Base-by-base conservation (phyloP, 2,888 invertebrate species). In the Trissolcus brochymenae region DNA sequence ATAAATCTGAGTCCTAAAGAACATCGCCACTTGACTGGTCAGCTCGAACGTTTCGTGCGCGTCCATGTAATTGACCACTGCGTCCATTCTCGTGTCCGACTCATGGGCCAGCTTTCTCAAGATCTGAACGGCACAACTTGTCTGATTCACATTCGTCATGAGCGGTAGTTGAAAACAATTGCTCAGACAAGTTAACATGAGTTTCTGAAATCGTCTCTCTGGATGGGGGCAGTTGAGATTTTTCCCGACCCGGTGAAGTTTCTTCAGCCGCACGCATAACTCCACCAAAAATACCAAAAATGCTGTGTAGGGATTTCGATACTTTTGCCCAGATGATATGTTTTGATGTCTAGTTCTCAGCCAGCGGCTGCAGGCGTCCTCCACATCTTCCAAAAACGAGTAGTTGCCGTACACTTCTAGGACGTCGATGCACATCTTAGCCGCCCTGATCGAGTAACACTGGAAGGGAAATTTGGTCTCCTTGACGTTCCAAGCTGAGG, bases 391-490 rank as follows among this genome's bases (percentile, higher is more conserved):
- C 4, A 64, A 17, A 17, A 64, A 64, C 14, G 16, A 14, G 17
- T 50, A 60, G 14, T 50, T 50, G 16, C 16, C 25, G 21, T 49
- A 46, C 1, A 11, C 51, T 17, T 21, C 4, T 6, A 51, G 11
- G 1, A 51, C 11, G 17, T 51, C 51, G 25, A 64, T 64, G 17
- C 54, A 54, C 54, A 46, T 21, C 46, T 43, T 11, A 1, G 64
- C 64, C 13, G 64, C 64, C 14, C 54, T 43, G 2, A 64, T 55
- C 4, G 54, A 64, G 9, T 64, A 64, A 17, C 64, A 64, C 13
- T 64, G 64, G 17, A 54, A 64, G 13, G 43, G 54, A 29, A 29
- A 29, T 17, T 55, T 13, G 0, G 25, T 55, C 40, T 64, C 54
- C 16, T 54, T 64, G 0, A 54, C 17, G n/a, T 64, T 41, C 64